phyloP scores from a whole-genome alignment of 2,113 vertebrate species.

The Cyprinodon brontotheroides region DNA sequence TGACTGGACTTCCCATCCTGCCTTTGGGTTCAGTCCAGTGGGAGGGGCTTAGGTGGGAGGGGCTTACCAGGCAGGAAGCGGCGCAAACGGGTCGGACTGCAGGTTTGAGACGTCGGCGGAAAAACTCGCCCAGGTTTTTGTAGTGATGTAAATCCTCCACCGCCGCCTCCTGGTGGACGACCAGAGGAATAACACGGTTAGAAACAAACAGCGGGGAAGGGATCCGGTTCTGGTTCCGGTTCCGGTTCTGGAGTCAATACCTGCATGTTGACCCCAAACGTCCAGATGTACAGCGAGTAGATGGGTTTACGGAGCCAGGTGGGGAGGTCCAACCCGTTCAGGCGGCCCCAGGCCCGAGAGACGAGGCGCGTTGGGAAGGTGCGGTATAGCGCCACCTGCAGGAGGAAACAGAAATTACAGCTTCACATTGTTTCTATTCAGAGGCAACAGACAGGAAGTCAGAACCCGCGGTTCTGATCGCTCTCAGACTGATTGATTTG shows the following conservation, averaged over 20 bases:
- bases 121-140: constrained; percentile 95
- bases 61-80: constrained; percentile 86
- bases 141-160: constrained; percentile 95
- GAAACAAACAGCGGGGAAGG: background rate
- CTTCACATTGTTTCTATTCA: background rate
- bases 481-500: no score
- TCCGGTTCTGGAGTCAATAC: constrained; percentile 27
- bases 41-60: constrained; percentile 43
- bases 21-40: no score
- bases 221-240: background rate
- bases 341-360: constrained; percentile 94
- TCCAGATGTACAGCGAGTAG: constrained; percentile 97
- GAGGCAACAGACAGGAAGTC: background rate
- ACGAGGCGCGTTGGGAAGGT: constrained; percentile 91
- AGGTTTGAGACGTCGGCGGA: constrained; percentile 92
- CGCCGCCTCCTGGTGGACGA: constrained; percentile 82
- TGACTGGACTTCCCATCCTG: no score
- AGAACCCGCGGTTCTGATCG: no score
- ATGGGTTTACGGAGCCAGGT: constrained; percentile 90
- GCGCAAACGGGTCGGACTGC: constrained; percentile 88
- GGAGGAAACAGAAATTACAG: constrained; percentile 11
- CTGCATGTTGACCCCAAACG: constrained; percentile 97
- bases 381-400: constrained; percentile 92
- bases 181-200: background rate
- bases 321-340: constrained; percentile 94